Base-by-base conservation (phyloP, 2,797 vertebrate species). In the Sarcophilus harrisii region DNA sequence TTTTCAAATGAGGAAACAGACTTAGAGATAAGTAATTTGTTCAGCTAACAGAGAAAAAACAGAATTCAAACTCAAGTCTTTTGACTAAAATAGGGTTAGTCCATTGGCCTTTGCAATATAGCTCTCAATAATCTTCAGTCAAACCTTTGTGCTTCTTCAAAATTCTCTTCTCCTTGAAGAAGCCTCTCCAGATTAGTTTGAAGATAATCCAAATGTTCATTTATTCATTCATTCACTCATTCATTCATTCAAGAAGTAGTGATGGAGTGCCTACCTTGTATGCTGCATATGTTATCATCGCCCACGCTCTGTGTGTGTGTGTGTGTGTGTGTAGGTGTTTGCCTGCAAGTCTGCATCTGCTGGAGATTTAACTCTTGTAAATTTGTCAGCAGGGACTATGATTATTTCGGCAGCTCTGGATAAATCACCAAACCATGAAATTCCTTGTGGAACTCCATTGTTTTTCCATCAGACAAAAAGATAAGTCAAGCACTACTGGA, bases 291-390 rank as follows among this genome's bases (percentile, higher is more conserved):
- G 73, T 73, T 81, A 45, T 81, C 38, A 45, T 81, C 73, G 3
- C 73, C 73, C 73, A 81, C 38, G 3, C 57, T 59, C 21, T 58
- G 58, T 58, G 58, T 73, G 14, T 73, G 62, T 38, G 32, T 73
- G 89, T 73, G 89, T 90, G 49, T 90, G 49, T 90, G 52, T 90
- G 90, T 90, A 57, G 49, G 90, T 90, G 90, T 90, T 13, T 90
- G 52, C 52, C 90, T 13, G 90, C 45, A 81, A 81, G 38, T 45
- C 73, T 81, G 73, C 21, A 81, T 81, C 73, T 81, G 73, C 73
- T 81, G 73, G 73, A 81, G 73, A 45, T 81, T 81, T 81, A 45
- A 81, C 38, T 81, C 73, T 81, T 38, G 21, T 38, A 81, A 45
- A 3, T 38, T 81, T 81, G 73, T 81, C 45, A 45, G 21, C 73